Evolutionary conservation across 2,113 vertebrate genomes (phyloP).

Genomic region (Gobiocypris rarus): DNA sequence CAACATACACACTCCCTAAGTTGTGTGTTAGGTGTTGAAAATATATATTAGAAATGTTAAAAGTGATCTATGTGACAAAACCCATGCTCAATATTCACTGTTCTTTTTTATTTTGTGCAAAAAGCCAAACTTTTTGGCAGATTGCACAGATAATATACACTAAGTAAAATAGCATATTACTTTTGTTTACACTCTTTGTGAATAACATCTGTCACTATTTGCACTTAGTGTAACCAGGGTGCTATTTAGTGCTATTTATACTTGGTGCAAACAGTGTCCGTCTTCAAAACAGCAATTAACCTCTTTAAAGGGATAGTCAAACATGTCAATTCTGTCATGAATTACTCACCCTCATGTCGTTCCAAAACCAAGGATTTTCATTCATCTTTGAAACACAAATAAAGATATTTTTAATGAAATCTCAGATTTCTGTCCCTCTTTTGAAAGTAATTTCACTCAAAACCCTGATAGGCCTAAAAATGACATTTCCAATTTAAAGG

Average conservation of each 20-base stretch:
- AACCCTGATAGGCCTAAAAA: no score
- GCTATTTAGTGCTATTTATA: not conserved
- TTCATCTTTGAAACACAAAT: no score
- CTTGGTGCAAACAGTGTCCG: not conserved
- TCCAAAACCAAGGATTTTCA: no score
- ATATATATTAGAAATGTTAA: not conserved
- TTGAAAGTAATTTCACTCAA: no score
- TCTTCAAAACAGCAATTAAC: not conserved
- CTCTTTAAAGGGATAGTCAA: not conserved
- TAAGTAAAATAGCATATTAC: not conserved
- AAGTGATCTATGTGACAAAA: not conserved
- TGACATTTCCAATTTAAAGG: no score
- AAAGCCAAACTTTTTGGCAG: not conserved
- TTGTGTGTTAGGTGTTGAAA: not conserved
- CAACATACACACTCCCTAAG: not conserved
- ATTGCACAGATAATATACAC: not conserved
- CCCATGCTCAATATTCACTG: not conserved
- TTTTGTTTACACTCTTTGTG: constrained; percentile 1
- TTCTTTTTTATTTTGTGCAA: not conserved
- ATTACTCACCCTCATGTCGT: no score
- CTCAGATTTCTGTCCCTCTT: no score
- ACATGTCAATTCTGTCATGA: no score
- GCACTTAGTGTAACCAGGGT: not conserved
- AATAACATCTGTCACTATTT: not conserved
- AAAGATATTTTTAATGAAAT: no score